Evolutionary conservation across 92 coral and sea anemone genomes (phyloP).

Genomic region (Porites divaricata): DNA sequence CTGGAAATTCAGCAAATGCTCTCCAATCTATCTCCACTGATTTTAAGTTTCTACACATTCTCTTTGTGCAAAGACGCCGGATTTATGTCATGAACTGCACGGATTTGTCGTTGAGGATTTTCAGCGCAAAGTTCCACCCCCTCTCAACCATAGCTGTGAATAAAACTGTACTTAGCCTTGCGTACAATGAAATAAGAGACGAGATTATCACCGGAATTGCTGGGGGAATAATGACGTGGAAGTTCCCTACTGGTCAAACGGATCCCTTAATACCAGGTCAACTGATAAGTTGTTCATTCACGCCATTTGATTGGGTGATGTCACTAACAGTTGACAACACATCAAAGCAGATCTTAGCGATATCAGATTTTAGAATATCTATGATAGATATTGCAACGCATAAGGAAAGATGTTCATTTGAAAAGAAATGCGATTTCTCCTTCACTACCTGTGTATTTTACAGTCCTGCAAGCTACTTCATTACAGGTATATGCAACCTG

Average conservation of each 20-base stretch:
- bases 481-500: conserved; percentile 59
- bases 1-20: conserved; percentile 45
- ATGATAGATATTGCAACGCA: conserved; percentile 71
- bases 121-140: conserved; percentile 72
- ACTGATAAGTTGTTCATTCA: conserved; percentile 72
- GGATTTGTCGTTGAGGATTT: conserved; percentile 79
- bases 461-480: conserved; percentile 87
- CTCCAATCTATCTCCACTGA: conserved; percentile 57
- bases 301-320: conserved; percentile 84
- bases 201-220: conserved; percentile 87
- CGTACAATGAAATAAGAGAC: conserved; percentile 84
- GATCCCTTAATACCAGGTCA: conserved; percentile 88
- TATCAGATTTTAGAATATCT: conserved; percentile 82
- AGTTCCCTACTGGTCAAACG: conserved; percentile 90
- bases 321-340: conserved; percentile 70
- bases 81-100: conserved; percentile 73
- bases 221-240: conserved; percentile 94
- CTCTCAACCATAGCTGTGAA: conserved; percentile 71
- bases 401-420: conserved; percentile 65
- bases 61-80: conserved; percentile 80
- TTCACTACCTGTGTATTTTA: conserved; percentile 91
- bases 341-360: conserved; percentile 79
- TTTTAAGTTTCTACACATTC: conserved; percentile 69
- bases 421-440: conserved; percentile 74
- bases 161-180: conserved; percentile 77